Percentiles rank a stretch among this genome's conserved stretches.
These are phyloP conservation scores for Stylophora pistillata DNA, from an alignment of 64 coral and sea anemone species.

Conservation along the genomic window DNA sequence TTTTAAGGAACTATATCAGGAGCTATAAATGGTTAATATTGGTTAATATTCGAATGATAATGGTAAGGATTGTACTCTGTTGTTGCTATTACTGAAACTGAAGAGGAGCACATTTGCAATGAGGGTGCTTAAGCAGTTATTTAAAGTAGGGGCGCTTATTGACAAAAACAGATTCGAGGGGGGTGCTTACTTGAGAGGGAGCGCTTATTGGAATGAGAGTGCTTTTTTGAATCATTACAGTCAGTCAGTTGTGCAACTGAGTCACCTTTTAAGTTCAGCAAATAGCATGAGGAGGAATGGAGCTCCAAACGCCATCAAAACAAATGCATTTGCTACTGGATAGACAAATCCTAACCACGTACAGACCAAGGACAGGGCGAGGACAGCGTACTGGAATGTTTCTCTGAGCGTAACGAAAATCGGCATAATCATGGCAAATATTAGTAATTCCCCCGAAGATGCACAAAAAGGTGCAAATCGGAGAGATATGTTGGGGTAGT, in stretches of 20 bases:
- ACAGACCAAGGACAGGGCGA: slow-evolving; percentile 19
- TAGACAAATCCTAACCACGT: slow-evolving; percentile 88
- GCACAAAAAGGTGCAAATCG: not conserved
- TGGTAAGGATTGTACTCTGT: no score
- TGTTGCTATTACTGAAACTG: no score
- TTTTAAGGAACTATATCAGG: no score
- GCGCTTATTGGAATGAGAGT: no score
- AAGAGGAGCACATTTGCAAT: no score
- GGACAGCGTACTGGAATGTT: slow-evolving; percentile 19
- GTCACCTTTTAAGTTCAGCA: slow-evolving; percentile 67
- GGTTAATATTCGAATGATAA: no score
- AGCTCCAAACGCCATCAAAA: slow-evolving; percentile 51
- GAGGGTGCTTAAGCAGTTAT: no score
- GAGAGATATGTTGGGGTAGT: not conserved
- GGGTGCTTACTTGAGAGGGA: no score
- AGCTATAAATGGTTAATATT: no score
- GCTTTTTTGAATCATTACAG: no score
- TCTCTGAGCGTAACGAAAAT: not conserved
- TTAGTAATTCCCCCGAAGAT: not conserved
- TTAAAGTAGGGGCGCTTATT: no score
- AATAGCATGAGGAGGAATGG: slow-evolving; percentile 76
- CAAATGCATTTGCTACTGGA: slow-evolving; percentile 91
- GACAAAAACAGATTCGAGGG: no score
- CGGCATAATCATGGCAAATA: not conserved
- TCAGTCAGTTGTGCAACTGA: not conserved